phyloP scores from a whole-genome alignment of 2,113 vertebrate species.

The Malurus alboscapulatus region DNA sequence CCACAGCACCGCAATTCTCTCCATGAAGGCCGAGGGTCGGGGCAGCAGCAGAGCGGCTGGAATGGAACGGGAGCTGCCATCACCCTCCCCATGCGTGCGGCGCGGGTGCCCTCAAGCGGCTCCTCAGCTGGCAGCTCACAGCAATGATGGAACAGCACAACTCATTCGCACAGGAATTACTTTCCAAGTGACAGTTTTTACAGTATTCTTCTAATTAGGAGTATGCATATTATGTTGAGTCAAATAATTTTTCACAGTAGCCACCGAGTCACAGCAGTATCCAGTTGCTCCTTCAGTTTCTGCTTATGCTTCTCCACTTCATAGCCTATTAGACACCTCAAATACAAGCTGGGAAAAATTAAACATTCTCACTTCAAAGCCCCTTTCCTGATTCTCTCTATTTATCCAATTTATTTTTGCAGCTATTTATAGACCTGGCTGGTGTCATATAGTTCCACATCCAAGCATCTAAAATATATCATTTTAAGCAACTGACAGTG shows the following conservation, averaged over 20 bases:
- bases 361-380: background rate
- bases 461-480: background rate
- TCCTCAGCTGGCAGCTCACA: background rate
- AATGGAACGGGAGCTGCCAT: fast-evolving
- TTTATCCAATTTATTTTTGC: background rate
- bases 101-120: background rate
- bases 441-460: background rate
- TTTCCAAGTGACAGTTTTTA: background rate
- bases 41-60: background rate
- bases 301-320: background rate
- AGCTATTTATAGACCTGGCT: background rate
- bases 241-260: background rate
- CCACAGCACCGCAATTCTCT: fast-evolving
- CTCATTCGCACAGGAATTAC: background rate
- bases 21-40: fast-evolving
- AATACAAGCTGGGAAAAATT: background rate
- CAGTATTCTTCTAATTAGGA: background rate
- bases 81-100: fast-evolving
- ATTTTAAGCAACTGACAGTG: fast-evolving
- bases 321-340: background rate
- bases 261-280: background rate
- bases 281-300: background rate
- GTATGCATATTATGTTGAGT: background rate
- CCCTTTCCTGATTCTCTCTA: background rate
- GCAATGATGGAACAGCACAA: background rate